These are phyloP conservation scores for Atrichornis clamosus DNA, from an alignment of 2,113 vertebrate genomes.

Conservation along the genomic window DNA sequence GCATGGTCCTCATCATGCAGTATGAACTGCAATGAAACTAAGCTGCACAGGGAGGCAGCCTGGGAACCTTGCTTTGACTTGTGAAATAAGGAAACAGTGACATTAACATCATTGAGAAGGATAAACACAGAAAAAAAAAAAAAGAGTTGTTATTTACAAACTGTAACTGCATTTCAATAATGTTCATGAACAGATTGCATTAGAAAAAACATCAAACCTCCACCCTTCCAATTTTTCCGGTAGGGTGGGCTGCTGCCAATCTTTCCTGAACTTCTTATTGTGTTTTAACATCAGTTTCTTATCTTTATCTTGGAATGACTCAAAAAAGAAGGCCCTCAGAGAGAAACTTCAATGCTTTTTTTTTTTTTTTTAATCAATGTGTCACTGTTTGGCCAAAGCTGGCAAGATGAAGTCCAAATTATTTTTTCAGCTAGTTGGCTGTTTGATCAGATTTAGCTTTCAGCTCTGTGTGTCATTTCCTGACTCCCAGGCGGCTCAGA, in stretches of 20 bases:
- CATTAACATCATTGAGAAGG: neutral
- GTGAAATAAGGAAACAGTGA: neutral
- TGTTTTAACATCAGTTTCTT: conserved; percentile 36
- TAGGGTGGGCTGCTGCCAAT: neutral
- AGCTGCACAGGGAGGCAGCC: neutral
- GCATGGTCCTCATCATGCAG: neutral
- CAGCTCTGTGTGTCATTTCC: conserved; percentile 59
- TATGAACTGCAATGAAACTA: neutral
- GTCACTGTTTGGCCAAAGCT: conserved; percentile 27
- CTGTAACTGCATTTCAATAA: conserved; percentile 16
- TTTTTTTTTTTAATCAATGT: neutral
- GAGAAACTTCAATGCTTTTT: neutral
- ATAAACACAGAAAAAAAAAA: neutral
- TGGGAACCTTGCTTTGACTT: neutral
- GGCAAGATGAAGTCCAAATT: conserved; percentile 31
- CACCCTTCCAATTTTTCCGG: conserved; percentile 19
- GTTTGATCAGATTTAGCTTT: conserved; percentile 53
- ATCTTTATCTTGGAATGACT: conserved; percentile 35
- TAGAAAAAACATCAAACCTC: conserved; percentile 28
- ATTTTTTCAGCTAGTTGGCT: conserved; percentile 54
- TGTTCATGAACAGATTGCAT: conserved; percentile 9
- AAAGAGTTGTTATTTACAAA: conserved; percentile 13
- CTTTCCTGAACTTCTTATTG: conserved; percentile 27
- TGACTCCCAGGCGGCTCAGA: conserved; percentile 37
- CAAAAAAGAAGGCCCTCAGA: conserved; percentile 27